Evolutionary conservation across 1,140 invertebrate genomes (phyloP).

Genomic region (Solenopsis fugax): DNA sequence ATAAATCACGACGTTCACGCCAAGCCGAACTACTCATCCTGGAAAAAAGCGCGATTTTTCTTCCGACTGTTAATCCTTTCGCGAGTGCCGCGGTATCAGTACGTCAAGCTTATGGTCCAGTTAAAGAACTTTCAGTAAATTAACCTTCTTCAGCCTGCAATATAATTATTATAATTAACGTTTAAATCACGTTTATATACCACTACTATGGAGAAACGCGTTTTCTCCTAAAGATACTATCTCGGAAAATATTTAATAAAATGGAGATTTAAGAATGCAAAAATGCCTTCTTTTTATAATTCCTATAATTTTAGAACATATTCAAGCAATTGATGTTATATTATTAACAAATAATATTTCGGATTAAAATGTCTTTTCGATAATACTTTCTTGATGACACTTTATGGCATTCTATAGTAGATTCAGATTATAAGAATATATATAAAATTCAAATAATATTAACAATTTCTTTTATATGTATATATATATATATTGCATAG

Average conservation of each 20-base stretch:
- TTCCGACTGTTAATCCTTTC: conserved; percentile 25
- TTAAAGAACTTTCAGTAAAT: conserved; percentile 33
- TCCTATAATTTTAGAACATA: background rate
- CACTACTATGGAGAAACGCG: background rate
- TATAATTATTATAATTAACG: conserved; percentile 8
- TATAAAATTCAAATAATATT: background rate
- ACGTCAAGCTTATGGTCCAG: background rate
- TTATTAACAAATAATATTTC: conserved; percentile 3
- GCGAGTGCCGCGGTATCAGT: conserved; percentile 5
- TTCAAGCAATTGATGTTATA: background rate
- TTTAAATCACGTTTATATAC: background rate
- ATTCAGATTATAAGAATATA: background rate
- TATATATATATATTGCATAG: no score
- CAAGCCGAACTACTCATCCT: conserved; percentile 35
- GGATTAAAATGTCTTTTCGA: background rate
- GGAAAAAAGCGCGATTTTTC: conserved; percentile 37
- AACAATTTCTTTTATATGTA: background rate
- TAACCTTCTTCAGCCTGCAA: conserved; percentile 9
- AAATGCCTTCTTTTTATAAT: background rate
- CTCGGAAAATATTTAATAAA: background rate
- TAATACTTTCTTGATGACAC: no score
- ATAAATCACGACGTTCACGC: conserved; percentile 53
- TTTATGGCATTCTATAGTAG: background rate
- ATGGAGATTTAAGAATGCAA: background rate
- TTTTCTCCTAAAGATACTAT: conserved; percentile 3